phyloP scores from a whole-genome alignment of 2,797 vertebrate genomes.

The Pipistrellus nathusii region DNA sequence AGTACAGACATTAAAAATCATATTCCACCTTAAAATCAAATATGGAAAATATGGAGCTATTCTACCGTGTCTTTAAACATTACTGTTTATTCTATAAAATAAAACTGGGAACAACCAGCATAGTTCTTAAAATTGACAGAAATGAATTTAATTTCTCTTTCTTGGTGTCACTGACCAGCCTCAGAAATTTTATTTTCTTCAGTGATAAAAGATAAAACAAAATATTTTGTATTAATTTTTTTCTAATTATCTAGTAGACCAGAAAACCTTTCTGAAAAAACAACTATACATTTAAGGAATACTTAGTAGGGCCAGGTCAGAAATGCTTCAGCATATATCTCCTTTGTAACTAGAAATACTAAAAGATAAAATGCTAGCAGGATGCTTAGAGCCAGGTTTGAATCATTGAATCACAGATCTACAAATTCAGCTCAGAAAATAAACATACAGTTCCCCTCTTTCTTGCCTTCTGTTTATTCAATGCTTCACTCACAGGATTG shows the following conservation, averaged over 20 bases:
- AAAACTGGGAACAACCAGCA: not conserved
- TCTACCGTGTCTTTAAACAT: slow-evolving; percentile 1
- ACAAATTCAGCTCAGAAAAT: slow-evolving; percentile 47
- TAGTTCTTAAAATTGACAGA: slow-evolving; percentile 19
- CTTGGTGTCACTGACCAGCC: not conserved
- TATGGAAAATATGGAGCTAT: not conserved
- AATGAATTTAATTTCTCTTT: slow-evolving; percentile 37
- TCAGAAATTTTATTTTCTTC: slow-evolving; percentile 32
- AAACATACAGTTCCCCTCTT: not conserved
- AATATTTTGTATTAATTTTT: slow-evolving; percentile 1
- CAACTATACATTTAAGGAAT: not conserved
- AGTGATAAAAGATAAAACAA: not conserved
- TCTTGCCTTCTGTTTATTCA: not conserved
- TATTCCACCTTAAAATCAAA: slow-evolving; percentile 26
- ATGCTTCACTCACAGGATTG: not conserved
- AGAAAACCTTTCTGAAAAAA: not conserved
- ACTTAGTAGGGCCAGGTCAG: not conserved
- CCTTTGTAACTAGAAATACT: not conserved
- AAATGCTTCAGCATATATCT: not conserved
- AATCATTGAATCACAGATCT: slow-evolving; percentile 50
- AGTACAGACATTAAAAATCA: slow-evolving; percentile 41
- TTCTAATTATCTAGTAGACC: not conserved
- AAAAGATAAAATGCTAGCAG: not conserved
- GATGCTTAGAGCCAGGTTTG: not conserved
- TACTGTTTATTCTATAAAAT: not conserved